Evolutionary conservation across 2,113 vertebrate genomes (phyloP).

Genomic region (Spizaetus ornatus): DNA sequence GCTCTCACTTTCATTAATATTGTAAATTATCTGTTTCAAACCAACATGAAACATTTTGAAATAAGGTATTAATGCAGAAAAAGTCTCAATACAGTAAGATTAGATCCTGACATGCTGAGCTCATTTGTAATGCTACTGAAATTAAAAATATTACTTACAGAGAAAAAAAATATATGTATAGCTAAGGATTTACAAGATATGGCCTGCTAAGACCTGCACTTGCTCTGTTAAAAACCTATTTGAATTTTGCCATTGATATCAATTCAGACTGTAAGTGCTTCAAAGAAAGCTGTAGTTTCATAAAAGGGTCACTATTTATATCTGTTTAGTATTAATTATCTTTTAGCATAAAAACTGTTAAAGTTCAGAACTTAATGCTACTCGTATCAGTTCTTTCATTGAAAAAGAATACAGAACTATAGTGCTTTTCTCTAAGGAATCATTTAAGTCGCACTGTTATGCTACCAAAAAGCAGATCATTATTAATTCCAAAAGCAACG

Average conservation of each 20-base stretch:
- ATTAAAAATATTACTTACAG: background rate
- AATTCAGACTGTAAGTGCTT: background rate
- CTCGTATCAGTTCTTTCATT: background rate
- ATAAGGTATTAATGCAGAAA: slow-evolving; percentile 16
- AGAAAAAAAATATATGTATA: background rate
- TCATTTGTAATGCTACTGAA: background rate
- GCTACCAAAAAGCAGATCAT: background rate
- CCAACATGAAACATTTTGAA: slow-evolving; percentile 44
- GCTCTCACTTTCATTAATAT: slow-evolving; percentile 52
- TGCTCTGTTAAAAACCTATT: background rate
- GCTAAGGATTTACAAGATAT: background rate
- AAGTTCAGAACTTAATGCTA: background rate
- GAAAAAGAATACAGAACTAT: background rate
- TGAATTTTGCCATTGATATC: background rate
- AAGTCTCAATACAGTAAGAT: background rate
- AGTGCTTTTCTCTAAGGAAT: background rate
- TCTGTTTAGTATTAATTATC: background rate
- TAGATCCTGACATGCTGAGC: background rate
- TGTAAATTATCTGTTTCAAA: slow-evolving; percentile 51
- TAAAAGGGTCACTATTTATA: background rate
- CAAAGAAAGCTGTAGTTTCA: background rate
- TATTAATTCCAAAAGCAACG: background rate
- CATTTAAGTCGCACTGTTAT: background rate
- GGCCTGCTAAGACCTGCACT: background rate
- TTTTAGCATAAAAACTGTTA: background rate